Evolutionary conservation across 2,113 vertebrate genomes (phyloP).

Genomic region (Mixornis gularis): DNA sequence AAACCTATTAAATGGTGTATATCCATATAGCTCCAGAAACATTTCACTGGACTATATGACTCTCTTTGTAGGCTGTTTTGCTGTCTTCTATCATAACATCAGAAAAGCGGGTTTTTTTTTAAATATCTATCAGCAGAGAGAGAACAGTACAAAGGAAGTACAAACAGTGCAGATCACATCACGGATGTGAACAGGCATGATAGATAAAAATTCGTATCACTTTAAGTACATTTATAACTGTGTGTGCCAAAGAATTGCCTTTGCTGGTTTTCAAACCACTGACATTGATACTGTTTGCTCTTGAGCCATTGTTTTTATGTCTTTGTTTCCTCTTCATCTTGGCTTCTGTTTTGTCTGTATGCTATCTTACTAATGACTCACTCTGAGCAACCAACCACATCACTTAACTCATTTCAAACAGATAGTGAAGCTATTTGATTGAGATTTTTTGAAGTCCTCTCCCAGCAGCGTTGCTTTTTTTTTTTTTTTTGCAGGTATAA

Average conservation of each 20-base stretch:
- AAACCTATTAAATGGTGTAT: background rate
- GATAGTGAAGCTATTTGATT: background rate
- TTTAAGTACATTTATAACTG: background rate
- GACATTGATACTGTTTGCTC: background rate
- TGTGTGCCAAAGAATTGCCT: background rate
- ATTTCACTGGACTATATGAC: background rate
- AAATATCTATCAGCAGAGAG: background rate
- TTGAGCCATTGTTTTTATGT: background rate
- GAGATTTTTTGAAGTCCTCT: background rate
- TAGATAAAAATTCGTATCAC: background rate
- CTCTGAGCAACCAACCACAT: background rate
- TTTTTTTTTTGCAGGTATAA: background rate
- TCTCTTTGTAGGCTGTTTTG: background rate
- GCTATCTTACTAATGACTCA: background rate
- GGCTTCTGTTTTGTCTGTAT: background rate
- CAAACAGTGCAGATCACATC: background rate
- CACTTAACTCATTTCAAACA: background rate
- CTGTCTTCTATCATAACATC: background rate
- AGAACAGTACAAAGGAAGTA: background rate
- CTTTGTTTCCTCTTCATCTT: background rate
- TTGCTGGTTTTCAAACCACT: background rate
- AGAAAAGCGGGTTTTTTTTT: background rate
- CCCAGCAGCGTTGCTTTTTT: background rate
- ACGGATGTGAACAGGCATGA: background rate
- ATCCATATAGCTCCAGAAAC: background rate